These are phyloP conservation scores for Butastur rufipennis DNA, from an alignment of 2,113 vertebrate species.

Conservation along the genomic window DNA sequence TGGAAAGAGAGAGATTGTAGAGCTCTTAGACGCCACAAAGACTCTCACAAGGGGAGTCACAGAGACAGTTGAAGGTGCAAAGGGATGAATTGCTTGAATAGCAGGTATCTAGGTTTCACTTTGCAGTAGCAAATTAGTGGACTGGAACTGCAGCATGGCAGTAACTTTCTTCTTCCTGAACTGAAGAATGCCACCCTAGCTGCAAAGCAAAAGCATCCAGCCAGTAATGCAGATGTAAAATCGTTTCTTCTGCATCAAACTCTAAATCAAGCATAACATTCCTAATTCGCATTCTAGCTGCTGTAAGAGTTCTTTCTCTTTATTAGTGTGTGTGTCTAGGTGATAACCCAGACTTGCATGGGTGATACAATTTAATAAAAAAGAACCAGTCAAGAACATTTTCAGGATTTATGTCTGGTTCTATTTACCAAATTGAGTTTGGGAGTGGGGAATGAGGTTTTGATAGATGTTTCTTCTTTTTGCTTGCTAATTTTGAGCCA, in stretches of 20 bases:
- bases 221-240: background rate
- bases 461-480: background rate
- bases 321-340: background rate
- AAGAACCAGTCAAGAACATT: background rate
- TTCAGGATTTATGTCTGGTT: constrained; percentile 9
- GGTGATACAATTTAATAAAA: background rate
- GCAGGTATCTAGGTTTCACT: background rate
- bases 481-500: background rate
- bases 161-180: background rate
- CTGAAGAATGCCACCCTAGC: background rate
- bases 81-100: background rate
- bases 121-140: background rate
- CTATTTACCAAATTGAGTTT: background rate
- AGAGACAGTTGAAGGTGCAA: background rate
- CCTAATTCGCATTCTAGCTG: background rate
- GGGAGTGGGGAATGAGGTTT: background rate
- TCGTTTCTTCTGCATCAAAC: background rate
- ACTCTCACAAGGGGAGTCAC: background rate
- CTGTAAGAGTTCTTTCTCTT: background rate
- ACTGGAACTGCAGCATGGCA: background rate
- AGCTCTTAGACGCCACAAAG: background rate
- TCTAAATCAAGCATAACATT: background rate
- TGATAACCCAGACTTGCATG: background rate
- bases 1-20: background rate
- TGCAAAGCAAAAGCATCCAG: background rate